A percentile compares a stretch with the other conserved stretches of the same genome.
Evolutionary conservation across 2,888 invertebrate genomes (phyloP).

Genomic region (Nudaria mundana): DNA sequence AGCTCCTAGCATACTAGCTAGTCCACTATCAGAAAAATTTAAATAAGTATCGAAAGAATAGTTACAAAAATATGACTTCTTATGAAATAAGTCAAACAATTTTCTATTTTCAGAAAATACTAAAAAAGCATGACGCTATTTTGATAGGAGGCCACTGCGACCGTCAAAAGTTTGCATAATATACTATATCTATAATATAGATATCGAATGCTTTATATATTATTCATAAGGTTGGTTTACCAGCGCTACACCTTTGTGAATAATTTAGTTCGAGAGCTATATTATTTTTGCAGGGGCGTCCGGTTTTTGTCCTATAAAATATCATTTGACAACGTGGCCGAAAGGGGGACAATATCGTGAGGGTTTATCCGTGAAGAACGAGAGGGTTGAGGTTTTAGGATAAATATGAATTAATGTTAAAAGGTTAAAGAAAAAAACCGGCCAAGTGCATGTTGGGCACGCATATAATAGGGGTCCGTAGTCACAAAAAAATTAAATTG

Average conservation of each 20-base stretch:
- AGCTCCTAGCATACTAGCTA: no score
- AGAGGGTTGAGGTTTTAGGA: conserved; percentile 16
- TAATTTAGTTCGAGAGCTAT: conserved; percentile 69
- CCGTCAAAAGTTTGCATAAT: conserved; percentile 48
- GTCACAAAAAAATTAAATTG: no score
- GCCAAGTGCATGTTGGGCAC: no score
- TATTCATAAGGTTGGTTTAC: conserved; percentile 64
- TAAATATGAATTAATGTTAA: conserved; percentile 15
- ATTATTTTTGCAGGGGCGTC: conserved; percentile 72
- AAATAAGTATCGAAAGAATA: no score
- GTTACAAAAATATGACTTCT: no score
- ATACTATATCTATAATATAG: no score
- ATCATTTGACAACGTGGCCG: conserved; percentile 44
- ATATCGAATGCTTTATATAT: conserved; percentile 72
- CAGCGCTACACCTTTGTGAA: conserved; percentile 71
- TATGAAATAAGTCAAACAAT: no score
- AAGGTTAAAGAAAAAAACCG: neutral
- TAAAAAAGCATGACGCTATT: no score
- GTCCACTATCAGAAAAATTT: no score
- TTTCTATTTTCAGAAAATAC: no score
- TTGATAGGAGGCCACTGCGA: conserved; percentile 32
- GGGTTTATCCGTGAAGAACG: conserved; percentile 29
- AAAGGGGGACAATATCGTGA: conserved; percentile 44
- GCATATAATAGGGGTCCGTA: no score
- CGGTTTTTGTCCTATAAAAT: conserved; percentile 65